Conservation (phyloP, 2,888 invertebrate genomes). For the Rhamphomyia laevipes region DNA sequence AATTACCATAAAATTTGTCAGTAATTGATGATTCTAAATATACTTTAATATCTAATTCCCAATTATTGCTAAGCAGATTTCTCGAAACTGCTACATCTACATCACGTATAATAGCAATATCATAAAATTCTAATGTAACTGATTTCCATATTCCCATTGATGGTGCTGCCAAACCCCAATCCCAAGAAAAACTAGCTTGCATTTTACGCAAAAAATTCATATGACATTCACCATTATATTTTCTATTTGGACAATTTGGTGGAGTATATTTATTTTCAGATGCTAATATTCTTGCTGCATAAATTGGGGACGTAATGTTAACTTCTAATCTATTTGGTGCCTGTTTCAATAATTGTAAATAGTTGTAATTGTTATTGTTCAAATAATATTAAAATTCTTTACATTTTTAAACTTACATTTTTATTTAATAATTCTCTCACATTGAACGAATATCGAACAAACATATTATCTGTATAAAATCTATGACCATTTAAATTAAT, state of each 20-base stretch:
- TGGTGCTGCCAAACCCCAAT: conserved; percentile 94
- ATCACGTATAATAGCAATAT: conserved; percentile 50
- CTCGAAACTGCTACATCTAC: conserved; percentile 36
- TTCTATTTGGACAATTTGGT: conserved; percentile 61
- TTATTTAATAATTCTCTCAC: conserved; percentile 43
- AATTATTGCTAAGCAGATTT: conserved; percentile 26
- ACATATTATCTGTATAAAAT: conserved; percentile 70
- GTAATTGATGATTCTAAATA: conserved; percentile 32
- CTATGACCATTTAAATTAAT: conserved; percentile 56
- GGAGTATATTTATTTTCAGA: conserved; percentile 38
- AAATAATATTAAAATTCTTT: too few relatives aligned
- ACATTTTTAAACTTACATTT: background rate
- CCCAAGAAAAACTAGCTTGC: conserved; percentile 93
- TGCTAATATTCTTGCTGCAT: conserved; percentile 42
- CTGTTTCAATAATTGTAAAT: too few relatives aligned
- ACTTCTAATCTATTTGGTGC: conserved; percentile 50
- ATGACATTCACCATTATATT: conserved; percentile 83
- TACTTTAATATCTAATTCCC: conserved; percentile 38
- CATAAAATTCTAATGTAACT: conserved; percentile 53
- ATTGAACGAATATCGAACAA: conserved; percentile 61
- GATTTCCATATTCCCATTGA: conserved; percentile 79
- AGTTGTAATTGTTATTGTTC: too few relatives aligned
- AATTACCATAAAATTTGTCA: conserved; percentile 22
- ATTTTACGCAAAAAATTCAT: conserved; percentile 83
- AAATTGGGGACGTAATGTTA: conserved; percentile 51